Conservation (phyloP, 2,797 vertebrate species). For the Sandelia bainsii region DNA sequence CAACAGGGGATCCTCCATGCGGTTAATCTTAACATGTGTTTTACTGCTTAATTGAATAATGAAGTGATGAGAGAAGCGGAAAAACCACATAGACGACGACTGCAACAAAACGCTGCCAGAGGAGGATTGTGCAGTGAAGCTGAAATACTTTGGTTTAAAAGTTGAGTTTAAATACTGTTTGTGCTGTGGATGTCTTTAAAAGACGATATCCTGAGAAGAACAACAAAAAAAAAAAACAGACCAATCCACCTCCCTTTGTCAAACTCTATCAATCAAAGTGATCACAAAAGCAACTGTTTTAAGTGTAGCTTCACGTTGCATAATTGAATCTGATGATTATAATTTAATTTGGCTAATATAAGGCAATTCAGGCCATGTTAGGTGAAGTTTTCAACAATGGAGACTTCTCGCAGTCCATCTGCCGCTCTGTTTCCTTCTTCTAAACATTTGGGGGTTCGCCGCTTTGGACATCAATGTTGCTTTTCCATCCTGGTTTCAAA, state of each 20-base stretch:
- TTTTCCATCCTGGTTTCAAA: constrained; percentile 25
- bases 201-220: constrained; percentile 17
- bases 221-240: not conserved
- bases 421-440: constrained; percentile 57
- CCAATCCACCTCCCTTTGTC: constrained; percentile 25
- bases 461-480: constrained; percentile 1
- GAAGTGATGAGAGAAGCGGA: constrained; percentile 67
- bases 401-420: constrained; percentile 53
- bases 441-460: constrained; percentile 48
- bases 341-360: constrained; percentile 52
- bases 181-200: constrained; percentile 39
- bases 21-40: constrained; percentile 73
- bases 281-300: constrained; percentile 32
- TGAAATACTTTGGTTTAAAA: constrained; percentile 63
- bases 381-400: constrained; percentile 42
- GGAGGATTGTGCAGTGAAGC: constrained; percentile 55
- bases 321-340: constrained; percentile 50
- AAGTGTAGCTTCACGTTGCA: constrained; percentile 34
- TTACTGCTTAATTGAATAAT: constrained; percentile 83
- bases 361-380: constrained; percentile 51
- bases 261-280: constrained; percentile 44
- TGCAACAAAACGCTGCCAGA: constrained; percentile 59
- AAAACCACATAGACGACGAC: constrained; percentile 64
- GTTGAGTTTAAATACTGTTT: constrained; percentile 35
- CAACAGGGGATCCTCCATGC: constrained; percentile 60